phyloP scores from a whole-genome alignment of 2,797 vertebrate genomes.

The Jordanella pulchra region DNA sequence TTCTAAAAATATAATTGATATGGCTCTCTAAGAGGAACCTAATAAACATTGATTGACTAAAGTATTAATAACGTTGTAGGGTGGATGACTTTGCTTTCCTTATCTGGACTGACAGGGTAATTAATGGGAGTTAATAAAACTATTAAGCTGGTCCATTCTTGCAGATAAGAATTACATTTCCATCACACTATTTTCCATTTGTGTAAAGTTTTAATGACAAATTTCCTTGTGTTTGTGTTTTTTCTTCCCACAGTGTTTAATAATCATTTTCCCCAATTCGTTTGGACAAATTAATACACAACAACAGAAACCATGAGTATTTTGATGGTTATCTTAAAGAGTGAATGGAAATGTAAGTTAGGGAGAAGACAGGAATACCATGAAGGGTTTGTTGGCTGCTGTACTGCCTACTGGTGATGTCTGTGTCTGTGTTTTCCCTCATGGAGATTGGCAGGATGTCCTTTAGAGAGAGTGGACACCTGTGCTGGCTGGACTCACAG shows the following conservation, averaged over 20 bases:
- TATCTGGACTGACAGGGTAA: constrained; percentile 53
- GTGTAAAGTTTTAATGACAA: constrained; percentile 38
- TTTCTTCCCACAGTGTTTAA: constrained; percentile 30
- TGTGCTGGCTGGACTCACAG: constrained; percentile 39
- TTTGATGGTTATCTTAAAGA: constrained; percentile 57
- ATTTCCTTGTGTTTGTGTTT: constrained; percentile 27
- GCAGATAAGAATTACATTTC: constrained; percentile 42
- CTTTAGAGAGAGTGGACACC: constrained; percentile 52
- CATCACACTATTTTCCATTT: constrained; percentile 33
- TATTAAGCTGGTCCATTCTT: constrained; percentile 20
- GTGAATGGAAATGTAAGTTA: constrained; percentile 34
- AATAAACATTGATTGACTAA: not conserved
- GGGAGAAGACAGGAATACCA: constrained; percentile 33
- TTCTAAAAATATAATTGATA: too few relatives aligned
- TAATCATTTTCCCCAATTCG: constrained; percentile 45
- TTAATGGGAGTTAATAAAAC: constrained; percentile 35
- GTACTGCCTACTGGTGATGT: constrained; percentile 24
- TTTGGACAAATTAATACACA: constrained; percentile 49
- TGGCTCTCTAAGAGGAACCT: not conserved
- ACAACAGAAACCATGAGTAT: constrained; percentile 39
- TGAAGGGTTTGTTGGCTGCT: constrained; percentile 32
- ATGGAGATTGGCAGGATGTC: constrained; percentile 50
- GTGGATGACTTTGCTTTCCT: constrained; percentile 19
- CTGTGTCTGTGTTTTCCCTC: constrained; percentile 37
- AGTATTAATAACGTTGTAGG: not conserved